A percentile compares a stretch with the other conserved stretches of the same genome.
phyloP scores from a whole-genome alignment of 2,113 vertebrate species.

The Azemiops feae region DNA sequence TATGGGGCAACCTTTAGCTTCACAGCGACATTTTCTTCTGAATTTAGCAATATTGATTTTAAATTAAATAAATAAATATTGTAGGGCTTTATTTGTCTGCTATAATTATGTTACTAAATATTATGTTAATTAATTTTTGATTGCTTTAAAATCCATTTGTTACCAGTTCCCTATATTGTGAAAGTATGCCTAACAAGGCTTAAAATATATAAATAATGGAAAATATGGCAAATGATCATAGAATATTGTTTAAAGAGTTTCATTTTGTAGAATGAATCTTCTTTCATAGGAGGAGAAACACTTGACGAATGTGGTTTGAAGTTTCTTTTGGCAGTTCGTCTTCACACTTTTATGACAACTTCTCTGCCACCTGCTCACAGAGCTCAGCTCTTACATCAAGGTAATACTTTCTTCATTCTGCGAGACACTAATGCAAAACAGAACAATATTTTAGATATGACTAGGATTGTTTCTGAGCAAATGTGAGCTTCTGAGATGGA shows the following conservation, averaged over 20 bases:
- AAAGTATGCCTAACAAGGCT: background rate
- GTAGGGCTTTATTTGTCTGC: background rate
- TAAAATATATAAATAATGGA: background rate
- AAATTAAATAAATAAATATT: background rate
- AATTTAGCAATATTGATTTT: background rate
- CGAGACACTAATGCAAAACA: background rate
- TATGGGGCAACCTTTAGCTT: background rate
- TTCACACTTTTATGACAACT: slow-evolving; percentile 92
- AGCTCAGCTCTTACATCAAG: slow-evolving; percentile 89
- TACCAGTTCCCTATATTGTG: background rate
- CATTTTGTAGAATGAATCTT: background rate
- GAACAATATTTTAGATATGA: background rate
- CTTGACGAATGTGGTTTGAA: slow-evolving; percentile 96
- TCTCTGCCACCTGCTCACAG: slow-evolving; percentile 87
- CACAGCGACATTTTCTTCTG: background rate
- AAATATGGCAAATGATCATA: background rate
- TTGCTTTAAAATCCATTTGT: background rate
- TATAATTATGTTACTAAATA: background rate
- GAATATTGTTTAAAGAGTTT: background rate
- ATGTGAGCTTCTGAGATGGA: background rate
- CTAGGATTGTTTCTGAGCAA: background rate
- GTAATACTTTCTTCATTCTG: slow-evolving; percentile 60
- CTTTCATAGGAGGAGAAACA: slow-evolving; percentile 87
- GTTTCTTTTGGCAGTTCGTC: slow-evolving; percentile 91
- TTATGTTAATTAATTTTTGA: background rate